Conservation (phyloP, 2,888 invertebrate genomes). For the Leptopilina drosophilae region DNA sequence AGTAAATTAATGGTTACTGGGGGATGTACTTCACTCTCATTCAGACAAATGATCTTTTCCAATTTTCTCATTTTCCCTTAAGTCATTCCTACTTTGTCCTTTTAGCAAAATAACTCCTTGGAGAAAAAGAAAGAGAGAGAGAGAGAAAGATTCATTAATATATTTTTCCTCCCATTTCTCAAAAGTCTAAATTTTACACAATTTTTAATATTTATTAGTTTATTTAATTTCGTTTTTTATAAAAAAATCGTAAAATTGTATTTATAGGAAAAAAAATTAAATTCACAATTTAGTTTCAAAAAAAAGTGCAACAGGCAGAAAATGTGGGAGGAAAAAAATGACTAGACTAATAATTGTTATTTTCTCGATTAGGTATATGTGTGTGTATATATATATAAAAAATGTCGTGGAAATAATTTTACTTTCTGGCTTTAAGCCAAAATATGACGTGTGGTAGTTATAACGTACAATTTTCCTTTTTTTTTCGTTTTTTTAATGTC, state of each 20-base stretch:
- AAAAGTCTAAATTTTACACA: slow-evolving; percentile 25
- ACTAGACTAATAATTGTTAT: background rate
- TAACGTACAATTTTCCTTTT: background rate
- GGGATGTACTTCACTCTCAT: slow-evolving; percentile 9
- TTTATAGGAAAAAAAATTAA: slow-evolving; percentile 41
- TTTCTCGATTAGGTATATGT: slow-evolving; percentile 1
- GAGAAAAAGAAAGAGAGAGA: too few relatives aligned
- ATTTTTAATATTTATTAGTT: slow-evolving; percentile 9
- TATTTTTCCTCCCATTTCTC: slow-evolving; percentile 5
- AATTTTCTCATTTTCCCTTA: slow-evolving; percentile 22
- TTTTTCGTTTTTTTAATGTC: slow-evolving; percentile 8
- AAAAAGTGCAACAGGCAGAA: background rate
- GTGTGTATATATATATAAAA: background rate
- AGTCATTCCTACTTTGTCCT: slow-evolving; percentile 12
- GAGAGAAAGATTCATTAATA: background rate
- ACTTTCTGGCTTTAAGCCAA: slow-evolving; percentile 9
- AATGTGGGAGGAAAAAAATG: background rate
- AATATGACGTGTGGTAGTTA: slow-evolving; percentile 27
- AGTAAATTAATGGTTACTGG: slow-evolving; percentile 13
- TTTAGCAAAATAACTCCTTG: background rate
- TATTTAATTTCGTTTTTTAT: too few relatives aligned
- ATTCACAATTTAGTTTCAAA: background rate
- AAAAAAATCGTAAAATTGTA: background rate
- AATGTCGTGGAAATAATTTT: slow-evolving; percentile 33
- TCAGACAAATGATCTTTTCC: slow-evolving; percentile 36